Evolutionary conservation across 2,888 invertebrate genomes (phyloP).

Genomic region (Tillus elongatus): DNA sequence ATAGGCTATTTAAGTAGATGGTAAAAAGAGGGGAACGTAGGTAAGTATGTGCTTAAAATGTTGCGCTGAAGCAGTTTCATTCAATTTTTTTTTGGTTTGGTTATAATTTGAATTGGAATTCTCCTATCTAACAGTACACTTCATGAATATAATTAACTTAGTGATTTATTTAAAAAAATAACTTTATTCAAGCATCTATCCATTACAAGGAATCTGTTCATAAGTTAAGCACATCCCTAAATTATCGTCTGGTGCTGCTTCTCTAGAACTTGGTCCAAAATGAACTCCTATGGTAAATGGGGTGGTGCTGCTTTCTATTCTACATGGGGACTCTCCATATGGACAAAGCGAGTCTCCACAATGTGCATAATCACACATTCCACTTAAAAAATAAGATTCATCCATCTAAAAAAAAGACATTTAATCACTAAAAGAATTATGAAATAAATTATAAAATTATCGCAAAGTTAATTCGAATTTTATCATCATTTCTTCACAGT

Average conservation of each 20-base stretch:
- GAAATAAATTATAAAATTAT: background rate
- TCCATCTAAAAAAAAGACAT: slow-evolving; percentile 49
- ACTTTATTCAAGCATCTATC: too few species aligned
- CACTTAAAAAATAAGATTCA: slow-evolving; percentile 48
- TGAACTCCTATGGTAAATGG: slow-evolving; percentile 73
- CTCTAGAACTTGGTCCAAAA: slow-evolving; percentile 59
- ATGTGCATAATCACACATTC: slow-evolving; percentile 68
- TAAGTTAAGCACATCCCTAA: slow-evolving; percentile 71
- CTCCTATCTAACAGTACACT: too few species aligned
- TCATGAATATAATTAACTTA: too few species aligned
- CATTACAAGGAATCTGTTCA: slow-evolving; percentile 58
- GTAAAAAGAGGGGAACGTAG: too few species aligned
- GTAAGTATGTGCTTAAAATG: too few species aligned
- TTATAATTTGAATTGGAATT: too few species aligned
- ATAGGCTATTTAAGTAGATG: too few species aligned
- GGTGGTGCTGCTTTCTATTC: slow-evolving; percentile 64
- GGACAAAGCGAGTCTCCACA: slow-evolving; percentile 67
- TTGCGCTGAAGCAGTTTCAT: too few species aligned
- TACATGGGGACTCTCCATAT: slow-evolving; percentile 46
- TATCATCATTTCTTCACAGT: too few species aligned
- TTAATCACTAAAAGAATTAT: too few species aligned
- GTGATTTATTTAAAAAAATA: too few species aligned
- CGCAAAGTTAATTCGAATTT: background rate
- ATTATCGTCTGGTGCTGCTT: slow-evolving; percentile 68
- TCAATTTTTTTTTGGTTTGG: too few species aligned